These are phyloP conservation scores for Crocidura indochinensis DNA, from an alignment of 2,797 vertebrate genomes.

Conservation along the genomic window DNA sequence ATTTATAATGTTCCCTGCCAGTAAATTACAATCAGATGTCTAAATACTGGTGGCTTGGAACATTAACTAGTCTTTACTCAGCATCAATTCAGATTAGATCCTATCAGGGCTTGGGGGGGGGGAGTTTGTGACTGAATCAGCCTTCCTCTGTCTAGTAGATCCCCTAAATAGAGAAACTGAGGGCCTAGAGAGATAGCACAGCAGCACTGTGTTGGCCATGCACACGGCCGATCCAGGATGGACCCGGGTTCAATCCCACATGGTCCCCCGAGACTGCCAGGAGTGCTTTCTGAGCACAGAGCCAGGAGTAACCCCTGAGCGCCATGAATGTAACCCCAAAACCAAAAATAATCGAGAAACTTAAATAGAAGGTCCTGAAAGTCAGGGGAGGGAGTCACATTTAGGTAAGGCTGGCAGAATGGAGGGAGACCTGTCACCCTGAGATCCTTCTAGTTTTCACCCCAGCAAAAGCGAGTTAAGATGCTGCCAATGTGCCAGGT, in stretches of 20 bases:
- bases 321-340: too few relatives aligned
- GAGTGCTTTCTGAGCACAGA: too few relatives aligned
- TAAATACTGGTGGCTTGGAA: not conserved
- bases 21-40: not conserved
- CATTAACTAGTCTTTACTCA: not conserved
- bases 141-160: not conserved
- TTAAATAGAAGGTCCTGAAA: constrained; percentile 27
- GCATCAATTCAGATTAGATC: not conserved
- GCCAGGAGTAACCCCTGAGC: too few relatives aligned
- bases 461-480: not conserved
- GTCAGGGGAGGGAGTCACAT: not conserved
- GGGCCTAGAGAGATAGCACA: too few relatives aligned
- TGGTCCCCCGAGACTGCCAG: too few relatives aligned
- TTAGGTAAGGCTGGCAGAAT: not conserved
- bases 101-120: too few relatives aligned
- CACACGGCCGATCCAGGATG: too few relatives aligned
- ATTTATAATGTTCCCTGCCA: not conserved
- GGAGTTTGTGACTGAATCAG: not conserved
- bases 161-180: not conserved
- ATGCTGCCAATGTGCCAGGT: not conserved
- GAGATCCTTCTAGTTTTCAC: not conserved
- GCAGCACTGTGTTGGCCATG: too few relatives aligned
- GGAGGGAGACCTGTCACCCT: too few relatives aligned
- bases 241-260: too few relatives aligned
- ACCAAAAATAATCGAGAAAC: not conserved